Conservation (phyloP, 2,113 vertebrate species). For the Notiomystis cincta region DNA sequence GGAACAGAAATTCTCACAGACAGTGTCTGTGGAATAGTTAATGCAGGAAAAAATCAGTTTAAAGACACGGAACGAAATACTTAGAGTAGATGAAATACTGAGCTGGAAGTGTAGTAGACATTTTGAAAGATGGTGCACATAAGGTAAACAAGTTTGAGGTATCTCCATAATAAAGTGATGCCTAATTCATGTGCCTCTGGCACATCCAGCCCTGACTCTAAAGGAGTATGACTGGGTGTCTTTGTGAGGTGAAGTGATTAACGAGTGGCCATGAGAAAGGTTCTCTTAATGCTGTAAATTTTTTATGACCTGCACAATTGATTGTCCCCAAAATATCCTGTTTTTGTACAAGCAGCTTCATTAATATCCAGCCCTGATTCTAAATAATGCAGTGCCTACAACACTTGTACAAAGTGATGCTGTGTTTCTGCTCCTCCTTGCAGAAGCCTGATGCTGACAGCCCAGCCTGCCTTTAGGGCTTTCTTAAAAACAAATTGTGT, state of each 20-base stretch:
- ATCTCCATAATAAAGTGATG: slow-evolving; percentile 41
- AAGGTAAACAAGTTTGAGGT: slow-evolving; percentile 41
- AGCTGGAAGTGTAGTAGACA: neutral
- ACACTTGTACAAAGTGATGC: neutral
- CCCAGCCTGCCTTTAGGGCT: neutral
- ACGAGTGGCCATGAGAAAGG: neutral
- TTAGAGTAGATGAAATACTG: neutral
- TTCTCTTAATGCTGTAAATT: slow-evolving; percentile 33
- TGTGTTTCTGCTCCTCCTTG: neutral
- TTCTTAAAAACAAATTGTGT: neutral
- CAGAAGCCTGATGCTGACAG: neutral
- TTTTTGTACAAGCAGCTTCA: slow-evolving; percentile 29
- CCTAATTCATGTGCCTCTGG: slow-evolving; percentile 24
- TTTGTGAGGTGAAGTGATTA: neutral
- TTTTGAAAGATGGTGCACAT: slow-evolving; percentile 20
- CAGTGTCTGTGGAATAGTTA: neutral
- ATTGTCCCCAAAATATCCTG: slow-evolving; percentile 43
- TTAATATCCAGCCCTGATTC: slow-evolving; percentile 3
- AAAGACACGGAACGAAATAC: neutral
- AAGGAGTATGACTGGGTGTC: neutral
- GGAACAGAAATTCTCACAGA: neutral
- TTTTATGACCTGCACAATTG: slow-evolving; percentile 36
- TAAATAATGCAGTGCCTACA: neutral
- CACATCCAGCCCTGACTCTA: neutral
- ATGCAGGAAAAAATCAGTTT: neutral